Percentiles rank a stretch among this genome's conserved stretches.
Conservation (phyloP, 1,140 invertebrate genomes). For the Drosophila lowei region DNA sequence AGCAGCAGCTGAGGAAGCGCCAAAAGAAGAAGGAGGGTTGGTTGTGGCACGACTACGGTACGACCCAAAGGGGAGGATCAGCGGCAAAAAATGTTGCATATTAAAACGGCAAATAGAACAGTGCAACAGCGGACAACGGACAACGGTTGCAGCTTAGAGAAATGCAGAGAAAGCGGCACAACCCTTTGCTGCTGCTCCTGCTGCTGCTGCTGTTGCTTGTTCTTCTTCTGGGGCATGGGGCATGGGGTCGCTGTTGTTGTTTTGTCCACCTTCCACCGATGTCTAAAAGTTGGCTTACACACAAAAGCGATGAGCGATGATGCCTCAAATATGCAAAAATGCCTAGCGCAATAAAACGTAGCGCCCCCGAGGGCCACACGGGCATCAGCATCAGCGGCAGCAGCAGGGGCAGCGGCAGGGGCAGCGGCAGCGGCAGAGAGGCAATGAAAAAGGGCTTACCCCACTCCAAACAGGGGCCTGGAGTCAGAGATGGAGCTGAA, state of each 20-base stretch:
- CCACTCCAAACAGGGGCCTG: slow-evolving; percentile 7
- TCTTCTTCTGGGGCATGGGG: slow-evolving; percentile 3
- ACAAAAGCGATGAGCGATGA: slow-evolving; percentile 82
- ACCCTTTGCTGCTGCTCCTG: slow-evolving; percentile 43
- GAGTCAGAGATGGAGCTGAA: slow-evolving; percentile 5
- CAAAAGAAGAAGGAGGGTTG: too few species aligned
- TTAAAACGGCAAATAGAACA: slow-evolving; percentile 79
- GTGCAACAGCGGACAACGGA: slow-evolving; percentile 47
- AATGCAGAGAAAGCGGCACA: slow-evolving; percentile 41
- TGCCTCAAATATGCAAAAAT: slow-evolving; percentile 82
- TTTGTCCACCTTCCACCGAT: slow-evolving; percentile 38
- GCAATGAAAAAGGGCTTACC: slow-evolving; percentile 79
- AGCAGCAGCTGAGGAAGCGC: background rate
- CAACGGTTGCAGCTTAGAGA: slow-evolving; percentile 66
- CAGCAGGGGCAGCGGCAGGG: background rate
- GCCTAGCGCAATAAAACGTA: slow-evolving; percentile 78
- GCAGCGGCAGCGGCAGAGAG: slow-evolving; percentile 1
- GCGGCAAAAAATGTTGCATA: slow-evolving; percentile 73
- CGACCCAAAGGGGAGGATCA: slow-evolving; percentile 26
- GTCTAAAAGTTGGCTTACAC: slow-evolving; percentile 78
- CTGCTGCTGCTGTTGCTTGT: slow-evolving; percentile 2
- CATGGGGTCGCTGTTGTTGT: background rate
- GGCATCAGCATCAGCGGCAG: background rate
- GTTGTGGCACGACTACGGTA: background rate
- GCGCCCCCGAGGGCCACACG: slow-evolving; percentile 32